Evolutionary conservation across 2,888 invertebrate species (phyloP), one percentile per base, ranked within the genome.

Genomic region (Clepsis dumicolana): DNA sequence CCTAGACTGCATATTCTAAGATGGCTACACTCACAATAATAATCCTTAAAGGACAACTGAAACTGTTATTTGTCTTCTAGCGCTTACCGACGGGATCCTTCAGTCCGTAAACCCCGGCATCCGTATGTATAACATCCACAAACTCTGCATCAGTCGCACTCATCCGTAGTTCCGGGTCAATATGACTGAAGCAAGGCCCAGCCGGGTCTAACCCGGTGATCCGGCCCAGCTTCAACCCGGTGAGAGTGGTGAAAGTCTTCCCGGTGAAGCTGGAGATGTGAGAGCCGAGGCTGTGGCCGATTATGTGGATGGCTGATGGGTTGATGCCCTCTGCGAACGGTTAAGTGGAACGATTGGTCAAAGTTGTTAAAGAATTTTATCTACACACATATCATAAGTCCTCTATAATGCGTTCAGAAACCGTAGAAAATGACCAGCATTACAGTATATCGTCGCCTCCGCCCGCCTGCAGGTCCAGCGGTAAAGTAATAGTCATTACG

Each of bases 211-310:
- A 74, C 0, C 86, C 87, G 4, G 90, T 77, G 61, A 93, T 87
- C 59, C 91, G 80, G 24, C 88, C 88, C 0, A 92, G 72, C 14
- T 60, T 70, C 1, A 1, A 1, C 0, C 90, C 89, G 1, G 90
- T 91, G n/a, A 82, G 71, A 0, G 74, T 25, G 1, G 63, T 21
- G 76, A 88, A 87, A 2, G 74, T 74, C 73, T 92, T 89, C 27
- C 89, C 92, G 0, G 91, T 74, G 73, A 89, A 91, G 2, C 89
- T 86, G 27, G 84, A 77, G 62, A 93, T 89, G 78, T 94, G 93
- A 0, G 88, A 75, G 16, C 93, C 93, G 1, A 93, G 84, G 59
- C 93, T 93, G 85, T 93, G 93, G 0, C 93, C 93, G 8, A 93
- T 80, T n/a, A 94, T 74, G 75, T 91, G 89, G 62, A 93, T 85